Evolutionary conservation across 2,888 invertebrate genomes (phyloP).

Genomic region (Antheraea yamamai): DNA sequence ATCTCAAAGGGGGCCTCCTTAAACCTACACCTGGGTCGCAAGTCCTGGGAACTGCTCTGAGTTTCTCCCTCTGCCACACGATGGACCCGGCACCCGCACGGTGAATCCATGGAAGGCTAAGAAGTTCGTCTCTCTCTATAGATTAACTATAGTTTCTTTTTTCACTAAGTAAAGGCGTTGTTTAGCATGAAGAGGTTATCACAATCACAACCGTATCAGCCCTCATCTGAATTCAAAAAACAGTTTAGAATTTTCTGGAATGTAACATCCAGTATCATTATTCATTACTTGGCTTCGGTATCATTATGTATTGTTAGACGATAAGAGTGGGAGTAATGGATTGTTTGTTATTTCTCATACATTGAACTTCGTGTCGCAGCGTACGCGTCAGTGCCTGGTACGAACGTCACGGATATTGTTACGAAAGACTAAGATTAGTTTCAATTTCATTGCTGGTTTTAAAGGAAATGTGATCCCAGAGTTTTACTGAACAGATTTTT

Average conservation of each 20-base stretch:
- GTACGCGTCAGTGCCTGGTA: slow-evolving; percentile 37
- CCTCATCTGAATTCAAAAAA: neutral
- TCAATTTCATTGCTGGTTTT: neutral
- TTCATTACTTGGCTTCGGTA: neutral
- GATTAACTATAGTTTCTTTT: neutral
- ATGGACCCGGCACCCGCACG: too few relatives aligned
- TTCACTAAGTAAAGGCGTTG: neutral
- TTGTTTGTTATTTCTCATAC: slow-evolving; percentile 2
- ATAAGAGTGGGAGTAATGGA: slow-evolving; percentile 8
- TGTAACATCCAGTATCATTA: neutral
- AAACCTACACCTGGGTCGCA: too few relatives aligned
- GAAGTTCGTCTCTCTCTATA: too few relatives aligned
- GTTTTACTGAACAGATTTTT: neutral
- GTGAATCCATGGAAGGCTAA: too few relatives aligned
- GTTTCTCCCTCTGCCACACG: too few relatives aligned
- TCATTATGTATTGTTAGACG: neutral
- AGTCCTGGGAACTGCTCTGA: too few relatives aligned
- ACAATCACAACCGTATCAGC: neutral
- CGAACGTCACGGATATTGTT: slow-evolving; percentile 25
- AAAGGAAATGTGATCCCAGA: neutral
- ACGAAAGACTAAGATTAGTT: neutral
- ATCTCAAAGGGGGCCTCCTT: too few relatives aligned
- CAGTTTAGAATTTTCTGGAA: neutral
- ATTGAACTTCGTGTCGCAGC: slow-evolving; percentile 20
- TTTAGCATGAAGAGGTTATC: neutral